Evolutionary conservation across 2,797 vertebrate genomes (phyloP).

Genomic region (Ctenopoma multispine): DNA sequence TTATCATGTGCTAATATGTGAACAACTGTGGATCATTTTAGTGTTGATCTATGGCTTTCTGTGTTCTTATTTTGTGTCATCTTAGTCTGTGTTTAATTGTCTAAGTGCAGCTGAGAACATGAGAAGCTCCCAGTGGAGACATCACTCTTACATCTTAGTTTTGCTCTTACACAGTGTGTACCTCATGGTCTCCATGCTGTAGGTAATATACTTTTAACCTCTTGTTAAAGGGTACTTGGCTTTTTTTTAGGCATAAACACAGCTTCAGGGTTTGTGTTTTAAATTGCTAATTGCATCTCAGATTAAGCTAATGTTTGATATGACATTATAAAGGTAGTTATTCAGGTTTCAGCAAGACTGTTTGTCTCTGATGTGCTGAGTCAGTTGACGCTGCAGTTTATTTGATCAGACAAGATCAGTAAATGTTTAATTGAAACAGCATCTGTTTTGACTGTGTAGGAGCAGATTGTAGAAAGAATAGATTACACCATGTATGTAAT

Average conservation of each 20-base stretch:
- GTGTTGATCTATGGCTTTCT: neutral
- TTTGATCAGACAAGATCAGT: slow-evolving; percentile 39
- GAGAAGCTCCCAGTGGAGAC: slow-evolving; percentile 51
- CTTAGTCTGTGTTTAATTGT: slow-evolving; percentile 25
- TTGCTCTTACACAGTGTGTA: slow-evolving; percentile 7
- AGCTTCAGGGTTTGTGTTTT: slow-evolving; percentile 8
- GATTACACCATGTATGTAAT: slow-evolving; percentile 16
- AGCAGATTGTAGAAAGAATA: slow-evolving; percentile 57
- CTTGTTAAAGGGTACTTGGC: too few relatives aligned
- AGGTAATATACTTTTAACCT: neutral
- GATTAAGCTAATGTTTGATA: neutral
- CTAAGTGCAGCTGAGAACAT: slow-evolving; percentile 50
- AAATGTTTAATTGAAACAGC: slow-evolving; percentile 65
- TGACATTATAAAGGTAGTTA: neutral
- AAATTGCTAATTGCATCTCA: slow-evolving; percentile 11
- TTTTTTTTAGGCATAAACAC: neutral
- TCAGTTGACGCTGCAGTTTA: slow-evolving; percentile 16
- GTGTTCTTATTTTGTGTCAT: neutral
- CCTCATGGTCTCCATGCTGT: neutral
- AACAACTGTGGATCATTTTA: neutral
- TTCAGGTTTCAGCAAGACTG: neutral
- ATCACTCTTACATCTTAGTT: slow-evolving; percentile 3
- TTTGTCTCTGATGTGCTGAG: neutral
- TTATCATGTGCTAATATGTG: neutral
- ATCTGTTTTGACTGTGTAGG: slow-evolving; percentile 40